Evolutionary conservation across 2,113 vertebrate genomes (phyloP), one percentile per base, ranked within the genome.

Genomic region (Clarias batrachus): DNA sequence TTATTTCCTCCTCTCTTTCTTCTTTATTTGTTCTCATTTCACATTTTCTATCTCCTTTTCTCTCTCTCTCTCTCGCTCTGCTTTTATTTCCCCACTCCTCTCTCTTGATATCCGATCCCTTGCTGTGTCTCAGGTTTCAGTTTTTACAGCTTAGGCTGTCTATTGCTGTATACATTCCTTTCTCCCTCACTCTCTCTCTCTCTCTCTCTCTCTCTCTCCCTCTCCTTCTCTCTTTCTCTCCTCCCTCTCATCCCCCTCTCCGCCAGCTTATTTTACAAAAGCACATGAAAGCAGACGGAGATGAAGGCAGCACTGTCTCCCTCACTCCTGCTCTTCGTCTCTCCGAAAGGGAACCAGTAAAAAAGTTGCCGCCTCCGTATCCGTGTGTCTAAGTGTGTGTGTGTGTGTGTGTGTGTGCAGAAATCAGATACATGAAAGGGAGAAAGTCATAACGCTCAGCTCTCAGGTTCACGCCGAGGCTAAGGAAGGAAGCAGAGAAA

Each of bases 101-200:
- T 98, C 97, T 95, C 97, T 97, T 98, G 98, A 99, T 98, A 99
- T 97, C 94, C 91, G 97, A 99, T 96, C 97, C 93, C 91, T 92
- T 88, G 89, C 93, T 94, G 93, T 94, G 93, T 91, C 96, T 99
- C 97, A 88, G 94, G 96, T 99, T 99, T 96, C 98, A 96, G 96
- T 98, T 99, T 99, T 98, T 99, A 98, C 97, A 99, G 98, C 97
- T 98, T 96, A 97, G 96, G 95, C 97, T 95, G 94, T 93, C 96
- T 95, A 94, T 96, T 95, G 95, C 97, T 97, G 96, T 97, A 97
- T 97, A 97, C 97, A 99, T 99, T 99, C 98, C 98, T 97, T 97
- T 97, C 96, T 97, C 96, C 96, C 96, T 89, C 96, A 94, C 95
- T 6, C 41, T 48, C 48, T 7, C 98, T 97, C n/a, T n/a, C n/a